Evolutionary conservation across 2,113 vertebrate species (phyloP).

Genomic region (Alligator sinensis): DNA sequence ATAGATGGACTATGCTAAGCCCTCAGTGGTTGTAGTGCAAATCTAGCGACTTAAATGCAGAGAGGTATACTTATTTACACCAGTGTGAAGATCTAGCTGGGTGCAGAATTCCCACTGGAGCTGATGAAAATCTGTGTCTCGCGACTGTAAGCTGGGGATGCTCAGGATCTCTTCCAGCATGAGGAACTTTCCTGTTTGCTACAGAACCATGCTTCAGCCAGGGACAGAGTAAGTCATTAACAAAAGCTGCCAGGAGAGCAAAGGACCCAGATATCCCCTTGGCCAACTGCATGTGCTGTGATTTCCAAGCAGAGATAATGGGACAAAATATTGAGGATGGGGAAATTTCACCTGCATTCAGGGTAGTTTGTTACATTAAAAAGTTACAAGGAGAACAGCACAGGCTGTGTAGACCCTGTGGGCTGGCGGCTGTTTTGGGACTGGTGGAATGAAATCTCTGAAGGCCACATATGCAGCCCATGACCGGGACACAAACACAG

Average conservation of each 20-base stretch:
- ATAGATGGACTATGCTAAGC: too few species aligned
- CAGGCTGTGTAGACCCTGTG: neutral
- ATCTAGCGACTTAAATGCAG: too few species aligned
- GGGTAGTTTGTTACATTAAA: neutral
- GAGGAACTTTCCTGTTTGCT: neutral
- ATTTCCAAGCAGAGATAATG: neutral
- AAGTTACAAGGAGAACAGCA: neutral
- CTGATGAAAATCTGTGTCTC: neutral
- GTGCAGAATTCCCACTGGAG: too few species aligned
- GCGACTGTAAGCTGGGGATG: neutral
- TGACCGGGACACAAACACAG: too few species aligned
- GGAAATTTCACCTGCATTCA: neutral
- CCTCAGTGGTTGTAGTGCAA: too few species aligned
- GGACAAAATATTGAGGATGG: neutral
- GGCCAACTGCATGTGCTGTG: neutral
- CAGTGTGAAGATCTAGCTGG: too few species aligned
- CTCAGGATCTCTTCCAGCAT: neutral
- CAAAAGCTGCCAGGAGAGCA: neutral
- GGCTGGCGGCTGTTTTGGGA: too few species aligned
- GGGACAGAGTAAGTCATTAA: neutral
- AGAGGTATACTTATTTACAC: too few species aligned
- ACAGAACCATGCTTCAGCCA: neutral
- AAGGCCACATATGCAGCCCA: too few species aligned
- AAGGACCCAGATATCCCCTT: neutral
- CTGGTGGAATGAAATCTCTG: too few species aligned